Percentiles rank a stretch among this genome's conserved stretches.
Conservation (phyloP, 2,113 vertebrate genomes). For the Perca flavescens region DNA sequence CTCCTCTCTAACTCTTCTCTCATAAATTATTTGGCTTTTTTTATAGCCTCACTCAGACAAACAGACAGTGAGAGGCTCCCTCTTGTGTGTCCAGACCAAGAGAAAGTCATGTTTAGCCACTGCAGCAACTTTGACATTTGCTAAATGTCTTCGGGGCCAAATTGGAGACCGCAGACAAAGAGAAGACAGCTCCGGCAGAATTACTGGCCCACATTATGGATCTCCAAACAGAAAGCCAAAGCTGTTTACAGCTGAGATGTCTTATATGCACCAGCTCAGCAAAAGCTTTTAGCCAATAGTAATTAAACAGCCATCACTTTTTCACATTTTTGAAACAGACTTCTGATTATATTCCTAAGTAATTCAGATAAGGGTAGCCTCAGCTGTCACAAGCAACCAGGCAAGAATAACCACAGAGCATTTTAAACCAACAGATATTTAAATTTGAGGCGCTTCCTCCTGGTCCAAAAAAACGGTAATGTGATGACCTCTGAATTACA, state of each 20-base stretch:
- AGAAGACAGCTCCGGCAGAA: slow-evolving; percentile 63
- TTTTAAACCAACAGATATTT: slow-evolving; percentile 51
- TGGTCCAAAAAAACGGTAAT: slow-evolving; percentile 37
- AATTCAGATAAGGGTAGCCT: slow-evolving; percentile 62
- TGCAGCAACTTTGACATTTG: slow-evolving; percentile 69
- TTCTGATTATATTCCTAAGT: slow-evolving; percentile 57
- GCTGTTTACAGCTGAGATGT: slow-evolving; percentile 60
- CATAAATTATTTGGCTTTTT: slow-evolving; percentile 27
- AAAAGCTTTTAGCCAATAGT: slow-evolving; percentile 46
- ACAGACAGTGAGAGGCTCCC: slow-evolving; percentile 45
- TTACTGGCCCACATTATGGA: slow-evolving; percentile 61
- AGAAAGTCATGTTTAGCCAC: slow-evolving; percentile 68
- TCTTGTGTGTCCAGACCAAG: slow-evolving; percentile 59
- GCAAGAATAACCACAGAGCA: slow-evolving; percentile 66
- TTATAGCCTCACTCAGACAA: slow-evolving; percentile 27
- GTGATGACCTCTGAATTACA: slow-evolving; percentile 50
- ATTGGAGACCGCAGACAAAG: slow-evolving; percentile 74
- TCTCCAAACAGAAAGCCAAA: slow-evolving; percentile 59
- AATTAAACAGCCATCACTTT: slow-evolving; percentile 69
- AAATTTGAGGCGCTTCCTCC: slow-evolving; percentile 46
- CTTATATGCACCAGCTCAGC: slow-evolving; percentile 55
- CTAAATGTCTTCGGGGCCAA: slow-evolving; percentile 67
- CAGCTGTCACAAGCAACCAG: slow-evolving; percentile 58
- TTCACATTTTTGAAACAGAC: slow-evolving; percentile 64
- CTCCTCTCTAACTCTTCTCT: neutral